These are phyloP conservation scores for Sebastes paucispinis DNA, from an alignment of 2,797 vertebrate genomes.

Conservation along the genomic window DNA sequence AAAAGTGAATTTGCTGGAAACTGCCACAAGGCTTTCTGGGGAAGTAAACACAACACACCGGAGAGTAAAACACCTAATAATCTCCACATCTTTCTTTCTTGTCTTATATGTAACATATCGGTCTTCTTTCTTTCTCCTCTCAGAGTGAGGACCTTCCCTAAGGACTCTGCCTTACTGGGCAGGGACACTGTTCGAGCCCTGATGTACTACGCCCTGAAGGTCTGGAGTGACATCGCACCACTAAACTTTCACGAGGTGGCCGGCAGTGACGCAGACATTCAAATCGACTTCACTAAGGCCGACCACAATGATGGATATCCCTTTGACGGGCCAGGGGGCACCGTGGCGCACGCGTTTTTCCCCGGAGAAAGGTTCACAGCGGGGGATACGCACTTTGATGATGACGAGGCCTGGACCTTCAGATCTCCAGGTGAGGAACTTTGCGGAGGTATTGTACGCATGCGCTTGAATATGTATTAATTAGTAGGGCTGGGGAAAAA, in stretches of 20 bases:
- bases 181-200: conserved; percentile 93
- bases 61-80: neutral
- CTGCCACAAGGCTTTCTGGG: neutral
- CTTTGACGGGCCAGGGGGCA: conserved; percentile 94
- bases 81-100: neutral
- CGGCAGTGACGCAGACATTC: conserved; percentile 91
- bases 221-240: conserved; percentile 95
- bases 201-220: conserved; percentile 96
- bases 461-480: neutral
- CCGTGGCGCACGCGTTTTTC: conserved; percentile 95
- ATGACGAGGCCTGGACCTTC: conserved; percentile 96
- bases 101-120: neutral
- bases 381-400: conserved; percentile 95
- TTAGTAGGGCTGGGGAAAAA: no score
- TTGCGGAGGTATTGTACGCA: neutral
- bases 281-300: conserved; percentile 94
- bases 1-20: neutral
- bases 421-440: conserved; percentile 88
- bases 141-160: no score
- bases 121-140: neutral
- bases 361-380: conserved; percentile 90
- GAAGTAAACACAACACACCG: neutral
- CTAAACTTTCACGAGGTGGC: conserved; percentile 96
- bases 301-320: conserved; percentile 92
- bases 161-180: conserved; percentile 75